Evolutionary conservation across 2,113 vertebrate genomes (phyloP).

Genomic region (Rhynchomys soricoides): DNA sequence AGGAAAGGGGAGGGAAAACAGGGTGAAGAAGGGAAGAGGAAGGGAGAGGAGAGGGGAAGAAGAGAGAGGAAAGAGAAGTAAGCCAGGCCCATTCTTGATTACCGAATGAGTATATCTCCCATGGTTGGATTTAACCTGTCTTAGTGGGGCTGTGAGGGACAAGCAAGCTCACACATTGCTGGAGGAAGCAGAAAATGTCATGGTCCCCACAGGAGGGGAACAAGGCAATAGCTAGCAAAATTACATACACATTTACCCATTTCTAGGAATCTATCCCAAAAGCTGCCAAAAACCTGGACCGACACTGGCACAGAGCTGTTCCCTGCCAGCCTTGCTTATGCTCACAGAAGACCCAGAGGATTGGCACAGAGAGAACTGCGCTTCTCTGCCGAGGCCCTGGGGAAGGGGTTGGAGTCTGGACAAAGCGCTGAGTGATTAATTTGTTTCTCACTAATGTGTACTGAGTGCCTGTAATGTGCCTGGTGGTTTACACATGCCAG

Average conservation of each 20-base stretch:
- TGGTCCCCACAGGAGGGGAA: not conserved
- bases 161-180: not conserved
- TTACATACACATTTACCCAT: not conserved
- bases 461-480: not conserved
- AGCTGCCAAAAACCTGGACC: conserved; percentile 24
- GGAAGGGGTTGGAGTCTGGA: conserved; percentile 3
- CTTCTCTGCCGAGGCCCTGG: not conserved
- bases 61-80: not conserved
- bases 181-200: not conserved
- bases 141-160: not conserved
- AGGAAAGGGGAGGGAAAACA: fast-evolving
- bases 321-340: not conserved
- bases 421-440: conserved; percentile 21
- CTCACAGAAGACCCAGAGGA: conserved; percentile 13
- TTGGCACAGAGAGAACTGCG: not conserved
- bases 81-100: not conserved
- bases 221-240: conserved; percentile 13
- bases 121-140: not conserved
- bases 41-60: fast-evolving
- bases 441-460: conserved; percentile 41
- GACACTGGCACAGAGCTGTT: conserved; percentile 27
- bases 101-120: not conserved
- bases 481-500: not conserved
- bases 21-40: too few species aligned
- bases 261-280: conserved; percentile 55